Percentiles rank a stretch among this genome's conserved stretches.
Conservation (phyloP, 2,888 invertebrate species). For the Cosmia pyralina region DNA sequence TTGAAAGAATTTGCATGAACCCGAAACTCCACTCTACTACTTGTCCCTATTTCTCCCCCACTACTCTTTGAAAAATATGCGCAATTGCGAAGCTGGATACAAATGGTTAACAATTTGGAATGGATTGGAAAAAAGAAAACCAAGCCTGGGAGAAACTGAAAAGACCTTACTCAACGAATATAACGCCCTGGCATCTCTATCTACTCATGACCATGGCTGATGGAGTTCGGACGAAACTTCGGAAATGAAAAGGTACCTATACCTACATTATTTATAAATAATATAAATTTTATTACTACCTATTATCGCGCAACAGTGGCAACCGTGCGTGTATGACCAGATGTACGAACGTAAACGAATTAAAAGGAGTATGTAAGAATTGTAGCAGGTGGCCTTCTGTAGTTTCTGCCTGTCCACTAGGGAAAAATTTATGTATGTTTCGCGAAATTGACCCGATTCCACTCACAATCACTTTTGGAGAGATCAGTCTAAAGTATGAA, state of each 20-base stretch:
- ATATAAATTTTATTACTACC: too few species aligned
- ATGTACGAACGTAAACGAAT: too few species aligned
- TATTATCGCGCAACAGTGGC: not conserved
- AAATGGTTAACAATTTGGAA: slow-evolving; percentile 2
- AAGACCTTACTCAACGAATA: not conserved
- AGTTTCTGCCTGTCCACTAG: too few species aligned
- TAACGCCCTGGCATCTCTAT: not conserved
- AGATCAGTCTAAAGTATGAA: not conserved
- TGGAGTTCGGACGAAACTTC: not conserved
- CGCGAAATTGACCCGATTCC: not conserved
- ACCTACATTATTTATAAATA: too few species aligned
- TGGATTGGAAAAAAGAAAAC: not conserved
- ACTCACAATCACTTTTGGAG: too few species aligned
- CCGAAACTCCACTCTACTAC: not conserved
- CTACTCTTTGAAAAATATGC: not conserved
- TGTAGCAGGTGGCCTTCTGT: too few species aligned
- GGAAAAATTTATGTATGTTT: too few species aligned
- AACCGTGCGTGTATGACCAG: too few species aligned
- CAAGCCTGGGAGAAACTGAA: not conserved
- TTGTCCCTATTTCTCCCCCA: too few species aligned
- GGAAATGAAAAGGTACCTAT: not conserved
- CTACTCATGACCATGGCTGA: not conserved
- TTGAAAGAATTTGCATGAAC: not conserved
- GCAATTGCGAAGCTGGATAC: not conserved
- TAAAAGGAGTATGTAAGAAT: too few species aligned